A percentile compares a stretch with the other conserved stretches of the same genome.
phyloP scores from a whole-genome alignment of 2,113 vertebrate species.

The Dicaeum eximium region DNA sequence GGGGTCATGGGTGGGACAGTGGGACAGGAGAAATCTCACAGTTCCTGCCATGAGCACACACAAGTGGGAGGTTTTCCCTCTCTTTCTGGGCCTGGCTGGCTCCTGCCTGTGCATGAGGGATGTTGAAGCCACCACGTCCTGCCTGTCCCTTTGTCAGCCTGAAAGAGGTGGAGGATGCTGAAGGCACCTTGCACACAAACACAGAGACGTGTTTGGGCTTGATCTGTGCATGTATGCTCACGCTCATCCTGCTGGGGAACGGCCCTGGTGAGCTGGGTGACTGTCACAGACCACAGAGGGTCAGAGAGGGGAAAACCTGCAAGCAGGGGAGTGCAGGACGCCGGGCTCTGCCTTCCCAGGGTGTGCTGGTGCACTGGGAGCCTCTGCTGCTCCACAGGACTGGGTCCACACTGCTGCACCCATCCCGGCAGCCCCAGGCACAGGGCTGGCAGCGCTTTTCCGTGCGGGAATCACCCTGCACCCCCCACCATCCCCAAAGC shows the following conservation, averaged over 20 bases:
- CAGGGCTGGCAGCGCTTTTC: neutral
- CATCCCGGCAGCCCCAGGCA: neutral
- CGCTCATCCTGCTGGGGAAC: accelerated
- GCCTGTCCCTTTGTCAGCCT: neutral
- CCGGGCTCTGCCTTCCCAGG: too few relatives aligned
- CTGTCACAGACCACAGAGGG: neutral
- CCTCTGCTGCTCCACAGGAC: neutral
- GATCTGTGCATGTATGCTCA: too few relatives aligned
- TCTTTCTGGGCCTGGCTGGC: neutral
- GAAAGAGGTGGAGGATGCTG: neutral
- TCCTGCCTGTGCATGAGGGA: neutral
- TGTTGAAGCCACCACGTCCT: accelerated
- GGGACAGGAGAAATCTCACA: neutral
- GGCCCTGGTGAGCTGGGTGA: accelerated
- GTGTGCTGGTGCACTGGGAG: neutral
- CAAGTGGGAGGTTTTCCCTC: neutral
- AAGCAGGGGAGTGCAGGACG: neutral
- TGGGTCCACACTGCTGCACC: accelerated
- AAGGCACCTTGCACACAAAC: neutral
- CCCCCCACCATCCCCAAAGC: neutral
- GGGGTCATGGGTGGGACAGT: neutral
- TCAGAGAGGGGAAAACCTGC: neutral
- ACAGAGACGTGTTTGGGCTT: accelerated
- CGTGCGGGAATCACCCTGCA: neutral
- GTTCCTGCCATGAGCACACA: neutral